A percentile compares a stretch with the other conserved stretches of the same genome.
Evolutionary conservation across 1,140 invertebrate genomes (phyloP).

Genomic region (Archegozetes longisetosus): DNA sequence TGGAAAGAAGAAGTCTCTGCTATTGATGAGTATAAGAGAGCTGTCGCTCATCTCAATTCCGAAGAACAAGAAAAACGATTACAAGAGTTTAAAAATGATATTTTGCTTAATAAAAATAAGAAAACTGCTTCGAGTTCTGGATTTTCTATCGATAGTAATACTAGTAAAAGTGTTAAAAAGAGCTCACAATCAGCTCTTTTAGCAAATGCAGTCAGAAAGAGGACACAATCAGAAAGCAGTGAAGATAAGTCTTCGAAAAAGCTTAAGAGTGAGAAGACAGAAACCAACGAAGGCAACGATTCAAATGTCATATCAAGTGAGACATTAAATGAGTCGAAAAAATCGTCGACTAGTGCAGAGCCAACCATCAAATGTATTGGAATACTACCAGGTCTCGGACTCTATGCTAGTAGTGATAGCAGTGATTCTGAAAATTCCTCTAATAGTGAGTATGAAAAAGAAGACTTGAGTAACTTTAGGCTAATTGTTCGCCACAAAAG

Average conservation of each 20-base stretch:
- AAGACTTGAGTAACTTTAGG: slow-evolving; percentile 9
- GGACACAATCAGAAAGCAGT: slow-evolving; percentile 3
- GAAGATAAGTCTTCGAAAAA: not conserved
- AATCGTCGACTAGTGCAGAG: not conserved
- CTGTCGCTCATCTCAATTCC: slow-evolving; percentile 58
- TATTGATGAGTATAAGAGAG: slow-evolving; percentile 59
- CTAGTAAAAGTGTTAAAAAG: not conserved
- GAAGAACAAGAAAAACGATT: slow-evolving; percentile 21
- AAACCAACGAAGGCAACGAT: not conserved
- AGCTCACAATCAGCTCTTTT: slow-evolving; percentile 6
- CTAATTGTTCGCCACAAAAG: not conserved
- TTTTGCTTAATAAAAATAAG: slow-evolving; percentile 9
- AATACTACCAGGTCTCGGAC: slow-evolving; percentile 18
- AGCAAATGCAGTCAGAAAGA: slow-evolving; percentile 2
- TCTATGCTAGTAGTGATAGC: slow-evolving; percentile 17
- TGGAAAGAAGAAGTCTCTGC: slow-evolving; percentile 57
- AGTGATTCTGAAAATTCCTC: slow-evolving; percentile 17
- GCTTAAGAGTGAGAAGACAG: not conserved
- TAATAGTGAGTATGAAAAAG: slow-evolving; percentile 9
- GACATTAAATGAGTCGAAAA: not conserved
- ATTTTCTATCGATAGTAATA: not conserved
- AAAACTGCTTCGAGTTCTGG: not conserved
- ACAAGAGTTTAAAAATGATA: slow-evolving; percentile 16
- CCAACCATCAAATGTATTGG: slow-evolving; percentile 18
- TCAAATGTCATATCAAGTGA: not conserved